phyloP scores from a whole-genome alignment of 2,888 invertebrate genomes.

The Tortricodes alternella region DNA sequence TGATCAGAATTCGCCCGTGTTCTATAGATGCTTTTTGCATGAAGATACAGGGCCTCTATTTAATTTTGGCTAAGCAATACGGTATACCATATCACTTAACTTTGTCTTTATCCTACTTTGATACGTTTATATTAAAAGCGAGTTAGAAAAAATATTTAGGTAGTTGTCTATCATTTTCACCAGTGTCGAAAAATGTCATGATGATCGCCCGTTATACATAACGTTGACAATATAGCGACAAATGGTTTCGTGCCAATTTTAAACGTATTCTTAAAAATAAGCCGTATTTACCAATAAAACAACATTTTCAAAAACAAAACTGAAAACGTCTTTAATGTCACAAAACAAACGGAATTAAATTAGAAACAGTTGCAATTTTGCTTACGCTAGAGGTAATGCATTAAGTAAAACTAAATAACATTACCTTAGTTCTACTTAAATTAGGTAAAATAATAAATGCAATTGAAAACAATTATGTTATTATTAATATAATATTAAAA shows the following conservation, averaged over 20 bases:
- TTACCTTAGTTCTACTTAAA: constrained; percentile 32
- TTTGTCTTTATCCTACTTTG: too few relatives aligned
- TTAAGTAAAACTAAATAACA: constrained; percentile 39
- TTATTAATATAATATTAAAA: constrained; percentile 15
- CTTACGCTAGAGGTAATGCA: constrained; percentile 42
- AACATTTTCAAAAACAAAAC: constrained; percentile 63
- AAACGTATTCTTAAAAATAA: not conserved
- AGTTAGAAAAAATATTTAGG: too few relatives aligned
- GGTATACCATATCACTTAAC: too few relatives aligned
- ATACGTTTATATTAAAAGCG: too few relatives aligned
- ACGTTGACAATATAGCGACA: too few relatives aligned
- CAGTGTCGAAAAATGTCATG: too few relatives aligned
- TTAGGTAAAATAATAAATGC: constrained; percentile 23
- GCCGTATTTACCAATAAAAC: constrained; percentile 41
- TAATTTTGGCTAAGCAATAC: too few relatives aligned
- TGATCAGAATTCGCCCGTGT: too few relatives aligned
- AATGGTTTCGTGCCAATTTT: not conserved
- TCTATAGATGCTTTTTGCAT: too few relatives aligned
- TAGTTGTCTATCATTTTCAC: too few relatives aligned
- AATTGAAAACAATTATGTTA: constrained; percentile 10
- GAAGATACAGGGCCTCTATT: too few relatives aligned
- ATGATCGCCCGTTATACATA: too few relatives aligned
- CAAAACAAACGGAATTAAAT: constrained; percentile 49
- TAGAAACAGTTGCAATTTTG: constrained; percentile 36
- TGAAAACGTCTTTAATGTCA: constrained; percentile 64